phyloP scores from a whole-genome alignment of 2,888 invertebrate species.

The Trichacis sp. region DNA sequence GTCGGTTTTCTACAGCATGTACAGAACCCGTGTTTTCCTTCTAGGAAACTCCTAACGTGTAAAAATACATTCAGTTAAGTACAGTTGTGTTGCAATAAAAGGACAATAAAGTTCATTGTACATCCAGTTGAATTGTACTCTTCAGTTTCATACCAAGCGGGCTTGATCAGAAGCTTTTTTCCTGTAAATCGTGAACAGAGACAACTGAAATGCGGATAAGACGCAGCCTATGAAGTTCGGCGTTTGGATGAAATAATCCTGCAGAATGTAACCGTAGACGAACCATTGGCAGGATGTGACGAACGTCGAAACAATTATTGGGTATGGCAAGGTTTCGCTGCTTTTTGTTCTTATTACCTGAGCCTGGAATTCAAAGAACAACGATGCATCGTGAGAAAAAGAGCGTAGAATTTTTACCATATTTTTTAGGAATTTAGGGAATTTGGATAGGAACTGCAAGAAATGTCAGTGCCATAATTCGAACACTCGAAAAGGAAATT shows the following conservation, averaged over 20 bases:
- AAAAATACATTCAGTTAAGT: background rate
- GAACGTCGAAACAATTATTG: conserved; percentile 86
- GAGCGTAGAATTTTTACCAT: no score
- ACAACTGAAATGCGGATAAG: conserved; percentile 80
- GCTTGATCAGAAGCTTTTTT: conserved; percentile 58
- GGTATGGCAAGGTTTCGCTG: conserved; percentile 89
- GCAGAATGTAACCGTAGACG: conserved; percentile 82
- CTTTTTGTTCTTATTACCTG: conserved; percentile 85
- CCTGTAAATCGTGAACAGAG: conserved; percentile 83
- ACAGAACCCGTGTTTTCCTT: background rate
- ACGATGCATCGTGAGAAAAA: no score
- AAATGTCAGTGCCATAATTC: no score
- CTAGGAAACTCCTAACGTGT: background rate
- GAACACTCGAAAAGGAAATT: no score
- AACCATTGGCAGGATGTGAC: conserved; percentile 87
- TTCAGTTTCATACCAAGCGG: conserved; percentile 52
- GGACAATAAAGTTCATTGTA: conserved; percentile 8
- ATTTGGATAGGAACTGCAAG: no score
- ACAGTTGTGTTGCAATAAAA: background rate
- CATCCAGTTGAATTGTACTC: conserved; percentile 2
- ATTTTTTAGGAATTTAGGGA: no score
- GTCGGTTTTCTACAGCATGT: background rate
- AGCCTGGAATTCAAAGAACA: conserved; percentile 66
- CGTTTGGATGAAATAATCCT: conserved; percentile 83
- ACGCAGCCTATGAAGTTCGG: conserved; percentile 84